phyloP scores from a whole-genome alignment of 1,140 invertebrate species.

The Protaetia brevitarsis region DNA sequence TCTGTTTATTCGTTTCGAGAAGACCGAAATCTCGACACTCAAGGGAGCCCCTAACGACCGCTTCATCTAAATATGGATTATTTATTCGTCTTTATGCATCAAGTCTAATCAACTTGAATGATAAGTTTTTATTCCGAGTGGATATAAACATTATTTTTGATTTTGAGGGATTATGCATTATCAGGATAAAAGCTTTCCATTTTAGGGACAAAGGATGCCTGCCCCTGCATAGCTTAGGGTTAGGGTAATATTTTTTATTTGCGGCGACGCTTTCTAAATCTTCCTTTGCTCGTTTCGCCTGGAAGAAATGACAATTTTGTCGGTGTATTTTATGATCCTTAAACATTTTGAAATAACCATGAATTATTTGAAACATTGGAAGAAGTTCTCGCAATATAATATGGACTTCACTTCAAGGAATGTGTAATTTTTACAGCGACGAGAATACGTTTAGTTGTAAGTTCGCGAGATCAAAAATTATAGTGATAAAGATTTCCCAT shows the following conservation, averaged over 20 bases:
- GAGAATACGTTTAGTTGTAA: too few species aligned
- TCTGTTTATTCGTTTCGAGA: slow-evolving; percentile 34
- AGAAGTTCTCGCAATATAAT: too few species aligned
- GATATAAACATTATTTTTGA: slow-evolving; percentile 40
- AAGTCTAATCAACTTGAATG: slow-evolving; percentile 40
- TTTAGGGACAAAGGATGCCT: slow-evolving; percentile 5
- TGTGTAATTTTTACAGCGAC: too few species aligned
- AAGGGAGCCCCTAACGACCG: slow-evolving; percentile 37
- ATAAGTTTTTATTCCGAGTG: slow-evolving; percentile 39
- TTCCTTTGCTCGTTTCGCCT: not conserved
- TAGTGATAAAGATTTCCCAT: too few species aligned
- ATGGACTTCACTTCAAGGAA: too few species aligned
- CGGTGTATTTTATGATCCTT: too few species aligned
- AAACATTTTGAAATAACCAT: too few species aligned
- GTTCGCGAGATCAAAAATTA: too few species aligned
- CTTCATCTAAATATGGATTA: slow-evolving; percentile 42
- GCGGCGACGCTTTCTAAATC: not conserved
- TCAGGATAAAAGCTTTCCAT: slow-evolving; percentile 25
- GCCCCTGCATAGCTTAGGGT: not conserved
- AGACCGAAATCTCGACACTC: slow-evolving; percentile 33
- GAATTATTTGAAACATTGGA: too few species aligned
- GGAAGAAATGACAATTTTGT: too few species aligned
- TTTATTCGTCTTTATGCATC: slow-evolving; percentile 41
- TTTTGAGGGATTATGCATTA: slow-evolving; percentile 31
- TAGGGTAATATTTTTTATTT: slow-evolving; percentile 22